Evolutionary conservation across 2,113 vertebrate species (phyloP).

Genomic region (Ptilonorhynchus violaceus): DNA sequence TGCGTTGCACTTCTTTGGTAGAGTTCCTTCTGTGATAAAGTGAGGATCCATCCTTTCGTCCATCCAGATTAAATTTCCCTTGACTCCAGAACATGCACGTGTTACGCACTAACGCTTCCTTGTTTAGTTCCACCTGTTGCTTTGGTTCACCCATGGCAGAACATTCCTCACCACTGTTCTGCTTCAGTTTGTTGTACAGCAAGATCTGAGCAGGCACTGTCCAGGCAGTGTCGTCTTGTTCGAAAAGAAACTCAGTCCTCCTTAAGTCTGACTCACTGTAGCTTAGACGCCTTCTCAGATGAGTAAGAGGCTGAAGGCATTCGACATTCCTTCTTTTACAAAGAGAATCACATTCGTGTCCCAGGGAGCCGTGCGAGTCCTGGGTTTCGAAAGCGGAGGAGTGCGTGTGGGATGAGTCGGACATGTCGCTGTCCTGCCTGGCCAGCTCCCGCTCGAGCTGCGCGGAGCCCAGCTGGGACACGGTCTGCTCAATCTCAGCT

Average conservation of each 20-base stretch:
- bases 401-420: conserved; percentile 28
- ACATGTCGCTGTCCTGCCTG: conserved; percentile 74
- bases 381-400: not conserved
- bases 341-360: conserved; percentile 77
- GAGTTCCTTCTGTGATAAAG: conserved; percentile 54
- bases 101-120: conserved; percentile 57
- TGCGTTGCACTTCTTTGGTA: conserved; percentile 73
- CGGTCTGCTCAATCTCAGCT: conserved; percentile 87
- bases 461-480: conserved; percentile 83
- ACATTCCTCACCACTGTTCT: conserved; percentile 51
- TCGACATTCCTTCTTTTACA: conserved; percentile 77
- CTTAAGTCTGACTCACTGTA: conserved; percentile 91
- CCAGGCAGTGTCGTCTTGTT: conserved; percentile 76
- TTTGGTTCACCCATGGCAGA: not conserved
- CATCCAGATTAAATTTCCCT: conserved; percentile 51
- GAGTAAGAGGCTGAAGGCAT: conserved; percentile 71
- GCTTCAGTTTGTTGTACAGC: conserved; percentile 30
- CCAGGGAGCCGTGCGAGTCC: conserved; percentile 65
- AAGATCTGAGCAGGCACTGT: conserved; percentile 68
- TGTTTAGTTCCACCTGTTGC: conserved; percentile 47
- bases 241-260: conserved; percentile 68
- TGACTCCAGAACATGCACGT: conserved; percentile 78
- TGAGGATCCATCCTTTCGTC: conserved; percentile 30
- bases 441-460: conserved; percentile 81
- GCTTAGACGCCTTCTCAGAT: conserved; percentile 78